Base-by-base conservation (phyloP, 1,140 invertebrate genomes). In the Druon quercuslanigerum region DNA sequence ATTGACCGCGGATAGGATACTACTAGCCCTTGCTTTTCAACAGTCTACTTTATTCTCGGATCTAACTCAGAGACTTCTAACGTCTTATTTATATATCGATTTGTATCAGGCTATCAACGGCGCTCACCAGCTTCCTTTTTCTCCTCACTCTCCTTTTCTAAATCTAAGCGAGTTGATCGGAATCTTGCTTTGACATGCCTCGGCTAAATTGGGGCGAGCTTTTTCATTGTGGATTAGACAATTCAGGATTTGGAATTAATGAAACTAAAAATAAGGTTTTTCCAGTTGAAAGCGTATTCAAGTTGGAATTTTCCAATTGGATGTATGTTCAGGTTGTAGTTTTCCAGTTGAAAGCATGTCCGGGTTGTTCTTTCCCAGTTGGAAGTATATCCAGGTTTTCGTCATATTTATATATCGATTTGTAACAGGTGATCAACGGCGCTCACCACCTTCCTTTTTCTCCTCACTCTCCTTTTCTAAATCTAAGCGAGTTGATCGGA, bases 21-120 rank as follows among this genome's bases (percentile, higher is more conserved):
- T 33, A 66, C 6, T 17, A 54, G 52, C 52, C 19, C 52, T 54
- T 54, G 52, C 9, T 54, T 17, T 54, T 54, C 51, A 51, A 5
- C 50, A n/a, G 50, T 54, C 17, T 74, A 51, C 11, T 73, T 73
- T 73, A 52, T 73, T 54, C 52, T 54, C 5, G 52, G 52, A 54
- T 9, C 6, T 17, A 6, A 54, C 52, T n/a, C n/a, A 9, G 40
- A 7, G 40, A 46, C 40, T 46, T 46, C 40, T 17, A 6, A n/a
- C 51, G 17, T 54, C 52, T 54, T 54, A 54, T 54, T 54, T 54
- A 54, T 40, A 51, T 17, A 71, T 19, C 51, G 3, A 72, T 50
- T 80, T 60, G 51, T 72, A 40, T 72, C 71, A 73, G 56, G 40
- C 70, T 66, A 51, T 77, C 71, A 40, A 54, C 71, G 33, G 51